phyloP scores from a whole-genome alignment of 2,888 invertebrate genomes.

The Parnassius glacialis region DNA sequence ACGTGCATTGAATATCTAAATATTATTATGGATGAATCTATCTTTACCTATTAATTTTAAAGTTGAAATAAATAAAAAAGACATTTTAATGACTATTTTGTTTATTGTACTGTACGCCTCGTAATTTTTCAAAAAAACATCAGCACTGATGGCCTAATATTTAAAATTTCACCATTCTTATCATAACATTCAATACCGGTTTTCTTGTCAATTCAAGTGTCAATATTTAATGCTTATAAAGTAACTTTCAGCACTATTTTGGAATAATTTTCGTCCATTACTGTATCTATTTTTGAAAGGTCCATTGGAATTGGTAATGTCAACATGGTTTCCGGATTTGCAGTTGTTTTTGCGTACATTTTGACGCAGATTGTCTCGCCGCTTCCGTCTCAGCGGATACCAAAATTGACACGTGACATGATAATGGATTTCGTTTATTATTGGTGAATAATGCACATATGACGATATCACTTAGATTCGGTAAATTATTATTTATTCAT shows the following conservation, averaged over 20 bases:
- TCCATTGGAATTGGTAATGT: conserved; percentile 62
- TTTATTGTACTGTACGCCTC: too few species aligned
- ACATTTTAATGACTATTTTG: too few species aligned
- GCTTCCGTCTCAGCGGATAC: conserved; percentile 20
- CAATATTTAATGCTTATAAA: conserved; percentile 15
- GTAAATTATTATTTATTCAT: too few species aligned
- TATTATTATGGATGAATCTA: too few species aligned
- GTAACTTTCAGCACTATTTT: conserved; percentile 6
- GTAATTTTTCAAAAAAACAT: too few species aligned
- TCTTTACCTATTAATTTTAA: too few species aligned
- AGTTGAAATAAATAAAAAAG: too few species aligned
- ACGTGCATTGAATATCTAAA: too few species aligned
- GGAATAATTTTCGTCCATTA: conserved; percentile 25
- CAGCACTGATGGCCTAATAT: too few species aligned
- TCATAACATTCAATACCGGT: neutral
- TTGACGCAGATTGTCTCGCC: neutral
- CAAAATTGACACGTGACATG: conserved; percentile 13
- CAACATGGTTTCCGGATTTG: conserved; percentile 46
- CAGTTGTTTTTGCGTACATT: conserved; percentile 34
- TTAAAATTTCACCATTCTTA: neutral
- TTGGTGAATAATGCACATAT: conserved; percentile 8
- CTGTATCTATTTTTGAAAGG: conserved; percentile 30
- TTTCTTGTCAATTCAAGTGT: conserved; percentile 16
- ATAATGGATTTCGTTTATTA: conserved; percentile 10
- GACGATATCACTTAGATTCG: neutral